Percentiles rank a stretch among this genome's conserved stretches.
phyloP scores from a whole-genome alignment of 1,140 invertebrate genomes.

The Leguminivora glycinivorella region DNA sequence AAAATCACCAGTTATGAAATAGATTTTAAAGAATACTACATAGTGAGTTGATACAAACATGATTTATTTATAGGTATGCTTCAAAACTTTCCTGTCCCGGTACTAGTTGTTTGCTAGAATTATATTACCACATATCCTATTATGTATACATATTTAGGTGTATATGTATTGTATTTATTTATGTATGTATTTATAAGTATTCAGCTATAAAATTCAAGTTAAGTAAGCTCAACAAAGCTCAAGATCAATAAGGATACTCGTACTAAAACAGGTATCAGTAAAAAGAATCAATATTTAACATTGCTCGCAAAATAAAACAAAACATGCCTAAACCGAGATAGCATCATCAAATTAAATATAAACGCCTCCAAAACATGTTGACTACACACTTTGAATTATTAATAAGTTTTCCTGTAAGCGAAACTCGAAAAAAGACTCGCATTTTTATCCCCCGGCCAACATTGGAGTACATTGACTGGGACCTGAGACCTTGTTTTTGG shows the following conservation, averaged over 20 bases:
- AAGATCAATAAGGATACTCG: not conserved
- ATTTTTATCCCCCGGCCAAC: not conserved
- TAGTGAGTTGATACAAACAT: too few species aligned
- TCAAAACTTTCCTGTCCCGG: too few species aligned
- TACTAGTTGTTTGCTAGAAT: too few species aligned
- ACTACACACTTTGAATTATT: not conserved
- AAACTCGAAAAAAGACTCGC: not conserved
- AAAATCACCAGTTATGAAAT: not conserved
- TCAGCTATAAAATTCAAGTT: too few species aligned
- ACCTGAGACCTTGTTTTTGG: not conserved
- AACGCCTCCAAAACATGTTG: not conserved
- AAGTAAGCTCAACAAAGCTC: not conserved
- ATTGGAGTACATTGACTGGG: not conserved
- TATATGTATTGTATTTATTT: too few species aligned
- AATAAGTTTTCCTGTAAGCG: slow-evolving; percentile 5
- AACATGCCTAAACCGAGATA: not conserved
- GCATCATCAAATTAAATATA: not conserved
- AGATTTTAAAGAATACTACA: not conserved
- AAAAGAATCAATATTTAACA: not conserved
- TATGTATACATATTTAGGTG: too few species aligned
- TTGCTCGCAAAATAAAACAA: not conserved
- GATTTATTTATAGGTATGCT: too few species aligned
- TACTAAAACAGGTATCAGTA: not conserved
- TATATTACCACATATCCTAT: too few species aligned
- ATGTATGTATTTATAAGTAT: too few species aligned